Percentiles rank a stretch among this genome's conserved stretches.
Conservation (phyloP, 2,888 invertebrate species). For the Meiosimyza platycephala region DNA sequence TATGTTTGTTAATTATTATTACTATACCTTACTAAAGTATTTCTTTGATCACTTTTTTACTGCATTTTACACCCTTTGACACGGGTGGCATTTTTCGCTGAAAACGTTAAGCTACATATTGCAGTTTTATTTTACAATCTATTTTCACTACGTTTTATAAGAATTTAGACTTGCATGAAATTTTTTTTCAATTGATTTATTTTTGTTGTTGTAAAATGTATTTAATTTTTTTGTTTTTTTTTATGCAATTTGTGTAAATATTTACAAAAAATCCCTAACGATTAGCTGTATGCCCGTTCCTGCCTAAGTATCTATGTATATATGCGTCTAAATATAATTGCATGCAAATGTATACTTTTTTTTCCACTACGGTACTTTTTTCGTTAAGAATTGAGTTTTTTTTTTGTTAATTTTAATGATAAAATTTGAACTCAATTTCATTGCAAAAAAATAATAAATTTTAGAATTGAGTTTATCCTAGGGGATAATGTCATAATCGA, state of each 20-base stretch:
- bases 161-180: too few relatives aligned
- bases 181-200: too few relatives aligned
- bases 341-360: conserved; percentile 28
- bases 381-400: not conserved
- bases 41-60: too few relatives aligned
- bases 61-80: too few relatives aligned
- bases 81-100: too few relatives aligned
- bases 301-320: conserved; percentile 47
- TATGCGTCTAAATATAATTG: conserved; percentile 38
- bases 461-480: not conserved
- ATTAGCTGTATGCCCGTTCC: conserved; percentile 19
- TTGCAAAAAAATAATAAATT: not conserved
- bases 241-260: conserved; percentile 44
- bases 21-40: too few relatives aligned
- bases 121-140: too few relatives aligned
- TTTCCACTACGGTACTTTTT: not conserved
- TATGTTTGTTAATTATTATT: too few relatives aligned
- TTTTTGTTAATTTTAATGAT: too few relatives aligned
- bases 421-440: not conserved
- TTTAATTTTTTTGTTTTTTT: not conserved
- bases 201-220: not conserved
- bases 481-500: conserved; percentile 31
- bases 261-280: conserved; percentile 36
- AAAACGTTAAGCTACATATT: too few relatives aligned
- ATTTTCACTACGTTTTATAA: too few relatives aligned